Base-by-base conservation (phyloP, 2,888 invertebrate species). In the Drosophila kuntzei region DNA sequence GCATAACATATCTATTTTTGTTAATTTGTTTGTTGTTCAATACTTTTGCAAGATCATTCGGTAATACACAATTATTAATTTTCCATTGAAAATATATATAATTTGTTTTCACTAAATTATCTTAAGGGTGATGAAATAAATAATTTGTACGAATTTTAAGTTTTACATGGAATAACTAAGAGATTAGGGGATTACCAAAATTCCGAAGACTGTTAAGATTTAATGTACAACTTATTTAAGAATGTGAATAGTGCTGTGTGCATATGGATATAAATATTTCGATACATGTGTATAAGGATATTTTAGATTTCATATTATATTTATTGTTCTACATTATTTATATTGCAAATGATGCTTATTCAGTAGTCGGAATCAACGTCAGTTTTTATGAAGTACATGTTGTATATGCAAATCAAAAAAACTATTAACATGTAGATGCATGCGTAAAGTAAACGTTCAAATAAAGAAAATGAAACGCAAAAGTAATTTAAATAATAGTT, bases 381-480 rank as follows among this genome's bases (percentile, higher is more conserved):
- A 25, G 25, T 12, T 53, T 16, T 53, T 4, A 25, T 20, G 4
- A 34, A 49, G 20, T 32, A n/a, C 32, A 20, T 32, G 18, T 29
- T 18, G n/a, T 20, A 34, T 32, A 34, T 34, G 22, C 14, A 22
- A 14, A 22, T 49, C 34, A 16, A 47, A 36, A 14, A 44, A 29
- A 53, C n/a, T 18, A 36, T 14, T 5, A 39, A 39, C 37, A 20
- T 39, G 16, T 29, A 20, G 18, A 18, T 29, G 27, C 66, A 73
- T 73, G 74, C 73, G 44, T 20, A 43, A 27, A 25, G 14, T 39
- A 57, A 62, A 43, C 32, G 44, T 55, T 18, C 27, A 29, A 53
- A 9, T 27, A 27, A 34, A 14, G 36, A n/a, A 25, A 51, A 34
- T 6, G n/a, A n/a, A 50, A 29, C 14, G 14, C 12, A 34, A 58